Conservation (phyloP, 2,797 vertebrate genomes). For the Enoplosus armatus region DNA sequence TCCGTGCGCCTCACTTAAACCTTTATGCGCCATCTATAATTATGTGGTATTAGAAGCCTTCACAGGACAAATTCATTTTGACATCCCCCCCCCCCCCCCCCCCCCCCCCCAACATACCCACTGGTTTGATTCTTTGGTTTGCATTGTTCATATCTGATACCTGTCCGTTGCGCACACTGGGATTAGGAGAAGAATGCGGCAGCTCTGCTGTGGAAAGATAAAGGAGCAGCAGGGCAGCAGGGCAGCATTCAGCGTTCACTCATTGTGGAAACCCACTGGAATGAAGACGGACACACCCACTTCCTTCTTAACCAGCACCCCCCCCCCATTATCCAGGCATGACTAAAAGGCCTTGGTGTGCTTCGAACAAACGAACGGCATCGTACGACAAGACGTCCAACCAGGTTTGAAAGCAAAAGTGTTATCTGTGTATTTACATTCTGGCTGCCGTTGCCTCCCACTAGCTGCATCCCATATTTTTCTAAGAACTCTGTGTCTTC, state of each 20-base stretch:
- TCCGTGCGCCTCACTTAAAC: background rate
- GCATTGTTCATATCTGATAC: slow-evolving; percentile 46
- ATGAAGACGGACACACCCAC: slow-evolving; percentile 15
- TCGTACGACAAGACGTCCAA: background rate
- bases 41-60: background rate
- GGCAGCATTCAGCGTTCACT: slow-evolving; percentile 26
- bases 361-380: background rate
- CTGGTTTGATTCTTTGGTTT: slow-evolving; percentile 17
- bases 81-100: too few species aligned
- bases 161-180: slow-evolving; percentile 46
- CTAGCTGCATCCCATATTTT: background rate
- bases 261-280: slow-evolving; percentile 22
- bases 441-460: background rate
- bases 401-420: background rate
- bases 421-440: background rate
- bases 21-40: background rate
- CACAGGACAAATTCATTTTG: background rate
- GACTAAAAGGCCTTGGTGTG: background rate
- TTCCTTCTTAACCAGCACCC: background rate
- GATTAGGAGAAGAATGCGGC: slow-evolving; percentile 25
- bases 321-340: background rate
- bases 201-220: slow-evolving; percentile 36
- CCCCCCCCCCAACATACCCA: too few species aligned
- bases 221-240: slow-evolving; percentile 68
- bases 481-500: background rate